These are phyloP conservation scores for Creontiades dilutus DNA, from an alignment of 2,888 invertebrate genomes.

Conservation along the genomic window DNA sequence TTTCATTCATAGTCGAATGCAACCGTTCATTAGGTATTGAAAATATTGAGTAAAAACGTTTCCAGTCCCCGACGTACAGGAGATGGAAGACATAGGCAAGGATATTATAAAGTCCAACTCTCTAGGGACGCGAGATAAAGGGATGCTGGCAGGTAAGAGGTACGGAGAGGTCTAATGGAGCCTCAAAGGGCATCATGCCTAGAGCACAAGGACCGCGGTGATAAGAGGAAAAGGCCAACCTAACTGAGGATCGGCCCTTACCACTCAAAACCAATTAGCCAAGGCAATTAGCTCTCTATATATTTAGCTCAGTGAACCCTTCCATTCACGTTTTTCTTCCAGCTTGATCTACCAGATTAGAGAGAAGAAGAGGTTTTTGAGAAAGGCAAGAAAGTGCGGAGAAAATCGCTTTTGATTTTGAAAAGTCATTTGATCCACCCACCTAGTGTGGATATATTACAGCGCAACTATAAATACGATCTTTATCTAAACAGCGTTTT, in stretches of 20 bases:
- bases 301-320: slow-evolving; percentile 46
- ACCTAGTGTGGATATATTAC: too few relatives aligned
- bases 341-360: slow-evolving; percentile 27
- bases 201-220: slow-evolving; percentile 53
- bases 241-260: slow-evolving; percentile 46
- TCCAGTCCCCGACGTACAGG: neutral
- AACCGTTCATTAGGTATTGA: too few relatives aligned
- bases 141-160: slow-evolving; percentile 45
- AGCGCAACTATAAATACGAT: too few relatives aligned
- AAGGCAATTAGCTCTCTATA: slow-evolving; percentile 64
- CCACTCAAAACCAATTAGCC: slow-evolving; percentile 67
- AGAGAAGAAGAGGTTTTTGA: neutral
- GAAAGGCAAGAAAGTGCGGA: neutral
- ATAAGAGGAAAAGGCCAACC: slow-evolving; percentile 47
- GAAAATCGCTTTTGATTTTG: too few relatives aligned
- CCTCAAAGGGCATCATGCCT: slow-evolving; percentile 58
- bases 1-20: too few relatives aligned
- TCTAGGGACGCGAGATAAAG: slow-evolving; percentile 50
- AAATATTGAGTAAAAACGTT: too few relatives aligned
- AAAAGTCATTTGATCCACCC: too few relatives aligned
- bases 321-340: slow-evolving; percentile 14
- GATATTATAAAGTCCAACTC: slow-evolving; percentile 51
- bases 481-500: too few relatives aligned
- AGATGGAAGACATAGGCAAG: slow-evolving; percentile 32
- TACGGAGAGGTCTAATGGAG: slow-evolving; percentile 46